A percentile compares a stretch with the other conserved stretches of the same genome.
These are phyloP conservation scores for Netelia virgata DNA, from an alignment of 2,888 invertebrate species.

Conservation along the genomic window DNA sequence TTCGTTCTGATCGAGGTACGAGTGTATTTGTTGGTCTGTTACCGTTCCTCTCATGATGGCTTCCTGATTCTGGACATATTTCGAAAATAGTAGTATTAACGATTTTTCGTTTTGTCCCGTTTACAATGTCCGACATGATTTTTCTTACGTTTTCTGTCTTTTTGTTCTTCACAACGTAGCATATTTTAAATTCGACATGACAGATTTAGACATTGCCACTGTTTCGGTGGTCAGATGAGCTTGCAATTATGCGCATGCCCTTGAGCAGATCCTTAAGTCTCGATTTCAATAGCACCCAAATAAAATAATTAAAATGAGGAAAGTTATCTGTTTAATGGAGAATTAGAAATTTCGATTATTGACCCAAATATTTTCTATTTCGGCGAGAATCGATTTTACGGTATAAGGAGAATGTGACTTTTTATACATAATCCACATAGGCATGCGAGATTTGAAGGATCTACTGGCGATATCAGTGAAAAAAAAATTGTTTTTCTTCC, in stretches of 20 bases:
- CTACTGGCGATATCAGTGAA: constrained; percentile 44
- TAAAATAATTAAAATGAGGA: constrained; percentile 35
- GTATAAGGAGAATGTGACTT: constrained; percentile 20
- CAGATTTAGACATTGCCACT: constrained; percentile 43
- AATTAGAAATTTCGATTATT: constrained; percentile 36
- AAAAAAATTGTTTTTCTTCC: constrained; percentile 36
- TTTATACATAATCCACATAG: constrained; percentile 39
- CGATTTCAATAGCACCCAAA: constrained; percentile 66
- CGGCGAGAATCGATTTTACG: constrained; percentile 7
- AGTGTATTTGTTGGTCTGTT: constrained; percentile 43
- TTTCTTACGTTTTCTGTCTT: constrained; percentile 25
- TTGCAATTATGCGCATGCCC: constrained; percentile 30
- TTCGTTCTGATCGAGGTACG: constrained; percentile 48
- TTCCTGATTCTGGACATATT: constrained; percentile 24
- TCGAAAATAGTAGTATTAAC: constrained; percentile 36
- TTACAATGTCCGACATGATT: constrained; percentile 42
- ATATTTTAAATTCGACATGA: constrained; percentile 53
- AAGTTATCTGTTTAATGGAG: constrained; percentile 28
- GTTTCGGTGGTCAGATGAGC: constrained; percentile 10
- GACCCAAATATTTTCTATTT: constrained; percentile 16
- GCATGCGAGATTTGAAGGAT: constrained; percentile 59
- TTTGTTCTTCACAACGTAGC: constrained; percentile 13
- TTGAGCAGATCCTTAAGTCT: constrained; percentile 59
- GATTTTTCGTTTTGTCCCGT: constrained; percentile 30
- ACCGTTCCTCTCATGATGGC: constrained; percentile 15